Conservation (phyloP, 2,113 vertebrate species). For the Rafetus swinhoei region DNA sequence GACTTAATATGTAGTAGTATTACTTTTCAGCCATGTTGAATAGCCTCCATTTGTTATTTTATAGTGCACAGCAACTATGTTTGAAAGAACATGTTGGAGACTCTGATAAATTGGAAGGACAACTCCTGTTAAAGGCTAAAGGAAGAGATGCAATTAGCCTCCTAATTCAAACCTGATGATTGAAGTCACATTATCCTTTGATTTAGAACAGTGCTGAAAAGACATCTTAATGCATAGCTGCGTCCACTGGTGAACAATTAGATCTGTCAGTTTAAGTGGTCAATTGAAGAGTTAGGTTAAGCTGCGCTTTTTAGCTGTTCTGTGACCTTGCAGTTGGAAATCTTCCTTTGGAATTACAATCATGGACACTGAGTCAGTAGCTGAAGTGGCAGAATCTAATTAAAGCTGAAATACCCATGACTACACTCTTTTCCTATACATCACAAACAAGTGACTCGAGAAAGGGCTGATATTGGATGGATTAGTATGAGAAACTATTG, state of each 20-base stretch:
- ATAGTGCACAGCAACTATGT: slow-evolving; percentile 26
- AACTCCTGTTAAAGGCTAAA: slow-evolving; percentile 67
- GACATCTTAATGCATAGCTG: slow-evolving; percentile 70
- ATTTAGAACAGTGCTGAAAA: slow-evolving; percentile 65
- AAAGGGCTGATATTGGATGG: neutral
- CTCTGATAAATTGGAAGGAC: slow-evolving; percentile 63
- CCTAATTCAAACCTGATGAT: slow-evolving; percentile 66
- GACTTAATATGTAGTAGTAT: neutral
- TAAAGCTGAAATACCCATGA: slow-evolving; percentile 38
- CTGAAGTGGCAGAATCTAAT: slow-evolving; percentile 69
- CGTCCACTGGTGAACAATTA: slow-evolving; percentile 72
- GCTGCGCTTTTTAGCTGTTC: slow-evolving; percentile 53
- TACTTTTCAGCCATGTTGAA: slow-evolving; percentile 34
- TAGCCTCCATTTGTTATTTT: slow-evolving; percentile 24
- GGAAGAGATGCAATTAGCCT: slow-evolving; percentile 74
- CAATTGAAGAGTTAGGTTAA: slow-evolving; percentile 69
- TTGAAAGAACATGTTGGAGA: slow-evolving; percentile 21
- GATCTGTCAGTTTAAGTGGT: slow-evolving; percentile 69
- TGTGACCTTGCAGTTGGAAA: slow-evolving; percentile 66
- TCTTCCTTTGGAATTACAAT: slow-evolving; percentile 71
- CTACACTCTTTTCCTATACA: slow-evolving; percentile 22
- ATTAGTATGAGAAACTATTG: slow-evolving; percentile 26
- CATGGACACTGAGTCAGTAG: slow-evolving; percentile 47
- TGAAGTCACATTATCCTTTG: slow-evolving; percentile 70
- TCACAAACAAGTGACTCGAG: slow-evolving; percentile 26